Percentiles rank a stretch among this genome's conserved stretches.
phyloP scores from a whole-genome alignment of 2,797 vertebrate species.

The Nasua narica region DNA sequence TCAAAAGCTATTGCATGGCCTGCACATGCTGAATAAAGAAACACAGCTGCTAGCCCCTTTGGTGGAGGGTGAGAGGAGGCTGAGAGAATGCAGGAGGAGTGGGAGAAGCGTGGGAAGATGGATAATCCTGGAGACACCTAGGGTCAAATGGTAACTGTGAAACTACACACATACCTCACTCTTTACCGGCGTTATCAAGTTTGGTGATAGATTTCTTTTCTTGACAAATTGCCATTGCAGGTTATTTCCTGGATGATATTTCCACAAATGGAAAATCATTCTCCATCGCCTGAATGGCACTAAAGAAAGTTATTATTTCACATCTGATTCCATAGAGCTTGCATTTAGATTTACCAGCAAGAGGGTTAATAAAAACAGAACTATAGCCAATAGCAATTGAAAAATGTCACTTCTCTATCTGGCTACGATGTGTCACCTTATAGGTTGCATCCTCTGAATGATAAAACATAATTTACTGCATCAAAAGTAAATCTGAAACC shows the following conservation, averaged over 20 bases:
- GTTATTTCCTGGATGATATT: constrained; percentile 74
- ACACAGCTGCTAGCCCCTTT: background rate
- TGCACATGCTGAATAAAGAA: background rate
- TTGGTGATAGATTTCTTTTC: constrained; percentile 71
- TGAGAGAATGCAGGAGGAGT: background rate
- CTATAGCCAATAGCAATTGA: constrained; percentile 67
- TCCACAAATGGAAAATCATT: constrained; percentile 75
- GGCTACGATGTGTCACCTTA: constrained; percentile 53
- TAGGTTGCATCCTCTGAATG: constrained; percentile 41
- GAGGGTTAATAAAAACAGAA: constrained; percentile 72
- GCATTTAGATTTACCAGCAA: constrained; percentile 74
- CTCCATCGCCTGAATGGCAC: constrained; percentile 63
- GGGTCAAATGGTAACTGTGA: constrained; percentile 62
- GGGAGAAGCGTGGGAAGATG: background rate
- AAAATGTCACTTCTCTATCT: constrained; percentile 64
- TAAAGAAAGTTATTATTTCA: constrained; percentile 75
- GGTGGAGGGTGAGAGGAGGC: background rate
- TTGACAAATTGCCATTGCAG: constrained; percentile 71
- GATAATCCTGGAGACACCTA: constrained; percentile 1
- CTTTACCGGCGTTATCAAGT: constrained; percentile 52
- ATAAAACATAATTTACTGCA: constrained; percentile 61
- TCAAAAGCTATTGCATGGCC: background rate
- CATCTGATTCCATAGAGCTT: constrained; percentile 61
- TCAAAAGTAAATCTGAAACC: constrained; percentile 52
- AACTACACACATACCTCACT: constrained; percentile 21